Base-by-base conservation (phyloP, 2,888 invertebrate genomes). In the Ommatoiulus sabulosus region DNA sequence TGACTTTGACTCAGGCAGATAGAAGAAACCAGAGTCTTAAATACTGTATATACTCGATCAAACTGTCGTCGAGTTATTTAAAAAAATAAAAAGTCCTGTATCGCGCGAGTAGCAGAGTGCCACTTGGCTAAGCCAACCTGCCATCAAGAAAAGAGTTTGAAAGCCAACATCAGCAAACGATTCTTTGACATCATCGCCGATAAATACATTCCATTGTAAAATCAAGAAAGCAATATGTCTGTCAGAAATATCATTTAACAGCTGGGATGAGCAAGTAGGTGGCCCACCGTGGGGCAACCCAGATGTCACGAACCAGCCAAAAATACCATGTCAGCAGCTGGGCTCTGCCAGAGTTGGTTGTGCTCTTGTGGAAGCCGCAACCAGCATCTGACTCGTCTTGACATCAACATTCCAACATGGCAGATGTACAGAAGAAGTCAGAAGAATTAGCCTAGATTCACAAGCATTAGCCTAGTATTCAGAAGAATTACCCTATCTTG, bases 181-280 rank as follows among this genome's bases (percentile, higher is more conserved):
- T n/a, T 7, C 57, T 57, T 20, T 20, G 63, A 8, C 63, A 20
- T 63, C 20, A 63, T 63, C 17, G 57, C 57, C 17, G 17, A 57
- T 7, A n/a, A 63, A 63, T 20, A 6, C 63, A 20, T 63, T 63
- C 5, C 63, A 63, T 20, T 63, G 63, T 63, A 20, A 63, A 63
- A 63, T 20, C 20, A 63, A 63, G 57, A 57, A 57, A 57, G 57
- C 17, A 17, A 12, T 35, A 35, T 57, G 57, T 1, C 15, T 57
- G 57, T 63, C 63, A 63, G 63, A 63, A 63, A 63, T 63, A 63
- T 20, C 63, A 63, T 20, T 20, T 63, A 63, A 20, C 52, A 52
- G 52, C 63, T 63, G 63, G 6, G 63, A 63, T 20, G 20, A 63
- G 20, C 63, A 20, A 17, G 57, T 57, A 57, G 57, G 57, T 57